Conservation (phyloP, 2,113 vertebrate species). For the Chloropsis hardwickii region DNA sequence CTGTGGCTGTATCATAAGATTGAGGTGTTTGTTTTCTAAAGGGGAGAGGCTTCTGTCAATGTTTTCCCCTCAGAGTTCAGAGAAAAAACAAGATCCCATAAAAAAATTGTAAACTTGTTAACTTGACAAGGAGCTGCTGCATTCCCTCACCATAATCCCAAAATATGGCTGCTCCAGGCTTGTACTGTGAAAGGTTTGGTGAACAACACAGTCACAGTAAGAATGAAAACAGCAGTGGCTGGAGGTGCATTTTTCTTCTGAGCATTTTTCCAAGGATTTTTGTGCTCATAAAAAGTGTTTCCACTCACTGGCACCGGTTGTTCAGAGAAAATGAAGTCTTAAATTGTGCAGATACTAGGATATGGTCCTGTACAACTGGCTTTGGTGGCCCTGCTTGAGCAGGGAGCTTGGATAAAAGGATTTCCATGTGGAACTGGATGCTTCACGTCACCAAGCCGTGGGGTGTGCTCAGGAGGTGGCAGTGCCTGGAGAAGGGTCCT, state of each 20-base stretch:
- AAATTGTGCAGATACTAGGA: not conserved
- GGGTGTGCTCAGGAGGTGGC: not conserved
- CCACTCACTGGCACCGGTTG: rapidly evolving
- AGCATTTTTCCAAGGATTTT: not conserved
- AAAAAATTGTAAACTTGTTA: not conserved
- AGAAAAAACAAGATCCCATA: not conserved
- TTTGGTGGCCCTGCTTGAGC: not conserved
- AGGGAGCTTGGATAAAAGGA: not conserved
- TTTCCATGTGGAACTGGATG: not conserved
- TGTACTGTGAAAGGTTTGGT: not conserved
- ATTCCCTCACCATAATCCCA: not conserved
- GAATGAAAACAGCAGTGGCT: not conserved
- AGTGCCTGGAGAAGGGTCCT: not conserved
- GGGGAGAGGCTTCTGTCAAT: not conserved
- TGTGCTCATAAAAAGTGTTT: not conserved
- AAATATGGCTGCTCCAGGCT: not conserved
- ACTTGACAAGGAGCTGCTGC: not conserved
- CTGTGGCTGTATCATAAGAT: not conserved
- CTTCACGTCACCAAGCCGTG: not conserved
- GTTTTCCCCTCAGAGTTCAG: not conserved
- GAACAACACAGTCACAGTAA: not conserved
- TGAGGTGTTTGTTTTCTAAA: not conserved
- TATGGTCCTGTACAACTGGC: rapidly evolving
- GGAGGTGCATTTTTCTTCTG: not conserved
- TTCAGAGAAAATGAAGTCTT: not conserved